Evolutionary conservation across 2,888 invertebrate genomes (phyloP).

Genomic region (Pediacus dermestoides): DNA sequence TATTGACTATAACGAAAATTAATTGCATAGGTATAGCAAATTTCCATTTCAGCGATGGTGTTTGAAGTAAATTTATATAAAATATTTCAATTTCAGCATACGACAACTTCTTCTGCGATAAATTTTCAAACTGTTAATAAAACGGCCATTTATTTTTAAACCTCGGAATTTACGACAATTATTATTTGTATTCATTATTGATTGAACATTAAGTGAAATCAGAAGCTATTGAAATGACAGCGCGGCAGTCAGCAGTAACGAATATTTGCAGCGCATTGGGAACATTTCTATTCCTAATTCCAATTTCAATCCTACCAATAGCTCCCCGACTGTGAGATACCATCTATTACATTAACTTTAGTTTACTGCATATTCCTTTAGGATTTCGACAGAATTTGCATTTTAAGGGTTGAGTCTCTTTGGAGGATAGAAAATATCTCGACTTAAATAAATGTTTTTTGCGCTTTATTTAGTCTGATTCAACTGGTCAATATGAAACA

Average conservation of each 20-base stretch:
- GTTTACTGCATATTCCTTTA: conserved; percentile 41
- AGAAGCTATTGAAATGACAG: conserved; percentile 17
- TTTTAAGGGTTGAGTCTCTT: conserved; percentile 32
- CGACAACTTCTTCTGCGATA: no score
- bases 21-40: no score
- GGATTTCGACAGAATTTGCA: conserved; percentile 37
- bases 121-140: no score
- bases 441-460: conserved; percentile 27
- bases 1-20: no score
- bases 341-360: conserved; percentile 42
- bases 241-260: conserved; percentile 17
- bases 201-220: conserved; percentile 7
- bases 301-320: conserved; percentile 37
- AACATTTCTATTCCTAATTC: conserved; percentile 37
- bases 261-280: conserved; percentile 23
- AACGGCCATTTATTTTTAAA: no score
- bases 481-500: no score
- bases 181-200: conserved; percentile 7
- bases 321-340: conserved; percentile 35
- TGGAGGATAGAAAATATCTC: conserved; percentile 26
- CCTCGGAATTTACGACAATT: no score
- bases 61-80: no score
- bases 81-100: no score
- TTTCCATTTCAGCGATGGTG: no score
- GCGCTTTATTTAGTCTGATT: no score